Evolutionary conservation across 2,113 vertebrate genomes (phyloP), one percentile per base, ranked within the genome.

Genomic region (Microcebus griseorufus): DNA sequence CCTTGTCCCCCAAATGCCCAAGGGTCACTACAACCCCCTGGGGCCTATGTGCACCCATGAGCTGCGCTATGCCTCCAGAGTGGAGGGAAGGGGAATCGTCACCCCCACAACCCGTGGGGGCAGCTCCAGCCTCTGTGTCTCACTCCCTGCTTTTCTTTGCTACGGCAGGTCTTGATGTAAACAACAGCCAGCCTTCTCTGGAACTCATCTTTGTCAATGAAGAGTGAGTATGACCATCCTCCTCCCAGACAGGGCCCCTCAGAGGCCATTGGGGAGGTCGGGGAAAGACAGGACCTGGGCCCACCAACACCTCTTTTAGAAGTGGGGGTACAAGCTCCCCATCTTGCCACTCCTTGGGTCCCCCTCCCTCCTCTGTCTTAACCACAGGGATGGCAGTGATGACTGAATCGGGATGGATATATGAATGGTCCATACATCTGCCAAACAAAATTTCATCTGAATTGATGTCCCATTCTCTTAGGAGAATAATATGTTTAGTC

Each of bases 151-250:
- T 42, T 90, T 89, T 70, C 70, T 94, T 95, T 79, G 95, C 91
- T 23, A 0, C 97, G 95, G 23, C 96, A 99, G 99, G 97, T 98
- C 97, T 98, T 9, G 95, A 95, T 0, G 98, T 96, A 89, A 98
- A 98, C 65, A 98, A 83, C 0, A 83, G 98, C 39, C 98, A 98
- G 0, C 96, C 98, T 55, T 98, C 99, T 3, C 97, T 99, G 98
- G 99, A 99, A 90, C 98, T 99, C 95, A 98, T 99, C 96, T 99
- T 99, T 96, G 97, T 98, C 98, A 99, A 99, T 97, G 98, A 99
- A 98, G 99, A 99, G 99, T 99, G 98, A 99, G 99, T 98, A 98
- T 79, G 97, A 92, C 67, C 17, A 42, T 90, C 96, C 53, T 93
- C 34, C 69, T 94, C 73, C 80, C 53, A 58, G 76, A 72, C 39